Evolutionary conservation across 2,888 invertebrate species (phyloP).

Genomic region (Hedya salicella): DNA sequence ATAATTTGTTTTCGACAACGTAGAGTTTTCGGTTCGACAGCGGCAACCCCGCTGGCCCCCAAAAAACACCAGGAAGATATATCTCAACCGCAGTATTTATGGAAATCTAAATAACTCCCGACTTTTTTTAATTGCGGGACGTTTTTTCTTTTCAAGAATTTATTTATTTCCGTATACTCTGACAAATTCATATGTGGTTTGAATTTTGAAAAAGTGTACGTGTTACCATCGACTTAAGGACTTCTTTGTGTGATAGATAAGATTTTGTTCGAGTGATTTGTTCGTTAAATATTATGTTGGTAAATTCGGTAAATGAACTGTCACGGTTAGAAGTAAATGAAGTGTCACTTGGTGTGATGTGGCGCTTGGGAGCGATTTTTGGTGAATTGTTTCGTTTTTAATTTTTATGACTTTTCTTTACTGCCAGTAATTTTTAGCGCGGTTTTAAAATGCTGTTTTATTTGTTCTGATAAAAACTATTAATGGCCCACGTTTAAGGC

Average conservation of each 20-base stretch:
- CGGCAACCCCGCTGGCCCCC: conserved; percentile 45
- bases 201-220: neutral
- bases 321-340: conserved; percentile 46
- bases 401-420: conserved; percentile 25
- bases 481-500: too few species aligned
- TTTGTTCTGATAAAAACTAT: too few species aligned
- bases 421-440: conserved; percentile 3
- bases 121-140: conserved; percentile 79
- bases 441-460: neutral
- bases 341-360: conserved; percentile 22
- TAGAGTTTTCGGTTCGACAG: conserved; percentile 26
- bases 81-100: conserved; percentile 82
- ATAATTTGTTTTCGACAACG: conserved; percentile 7
- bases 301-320: conserved; percentile 68
- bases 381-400: conserved; percentile 36
- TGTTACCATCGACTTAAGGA: neutral
- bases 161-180: conserved; percentile 73
- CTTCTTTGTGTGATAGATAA: neutral
- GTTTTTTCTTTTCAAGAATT: conserved; percentile 69
- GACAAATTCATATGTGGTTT: conserved; percentile 7
- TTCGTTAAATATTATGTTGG: conserved; percentile 70
- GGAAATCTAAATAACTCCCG: conserved; percentile 81
- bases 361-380: conserved; percentile 41
- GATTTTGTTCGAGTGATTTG: conserved; percentile 71
- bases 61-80: conserved; percentile 78